These are phyloP conservation scores for Phyllostomus hastatus DNA, from an alignment of 2,113 vertebrate species.

Conservation along the genomic window DNA sequence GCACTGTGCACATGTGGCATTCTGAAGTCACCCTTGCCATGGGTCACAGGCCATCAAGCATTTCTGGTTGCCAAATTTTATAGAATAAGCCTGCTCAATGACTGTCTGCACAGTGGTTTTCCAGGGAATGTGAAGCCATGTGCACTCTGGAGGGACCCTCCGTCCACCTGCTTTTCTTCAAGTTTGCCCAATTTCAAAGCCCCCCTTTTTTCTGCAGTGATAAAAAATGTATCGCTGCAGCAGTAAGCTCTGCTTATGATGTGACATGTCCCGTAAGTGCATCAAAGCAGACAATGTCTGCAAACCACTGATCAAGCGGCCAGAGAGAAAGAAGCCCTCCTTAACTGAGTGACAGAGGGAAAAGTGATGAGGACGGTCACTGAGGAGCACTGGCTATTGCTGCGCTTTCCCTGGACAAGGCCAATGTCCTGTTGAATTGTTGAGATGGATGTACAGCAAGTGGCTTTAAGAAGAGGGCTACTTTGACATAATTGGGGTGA, in stretches of 20 bases:
- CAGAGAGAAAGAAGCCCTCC: not conserved
- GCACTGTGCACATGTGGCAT: fast-evolving
- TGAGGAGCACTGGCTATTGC: not conserved
- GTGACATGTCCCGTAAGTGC: not conserved
- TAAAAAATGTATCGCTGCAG: not conserved
- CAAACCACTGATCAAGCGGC: not conserved
- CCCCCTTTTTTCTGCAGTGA: not conserved
- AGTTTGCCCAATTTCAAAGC: not conserved
- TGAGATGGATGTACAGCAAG: not conserved
- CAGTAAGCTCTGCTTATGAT: not conserved
- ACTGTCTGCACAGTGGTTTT: not conserved
- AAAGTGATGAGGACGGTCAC: not conserved
- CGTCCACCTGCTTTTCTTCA: not conserved
- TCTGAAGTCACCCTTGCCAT: not conserved
- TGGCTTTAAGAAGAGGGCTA: not conserved
- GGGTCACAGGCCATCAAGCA: not conserved
- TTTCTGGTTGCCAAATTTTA: not conserved
- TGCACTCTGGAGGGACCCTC: not conserved
- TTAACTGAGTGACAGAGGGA: not conserved
- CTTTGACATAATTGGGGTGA: not conserved
- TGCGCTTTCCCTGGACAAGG: not conserved
- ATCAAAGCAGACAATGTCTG: not conserved
- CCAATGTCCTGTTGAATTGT: not conserved
- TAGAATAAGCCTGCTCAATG: not conserved
- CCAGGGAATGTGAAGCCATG: not conserved